Evolutionary conservation across 2,797 vertebrate genomes (phyloP), one percentile per base, ranked within the genome.

Genomic region (Hemibagrus guttatus): DNA sequence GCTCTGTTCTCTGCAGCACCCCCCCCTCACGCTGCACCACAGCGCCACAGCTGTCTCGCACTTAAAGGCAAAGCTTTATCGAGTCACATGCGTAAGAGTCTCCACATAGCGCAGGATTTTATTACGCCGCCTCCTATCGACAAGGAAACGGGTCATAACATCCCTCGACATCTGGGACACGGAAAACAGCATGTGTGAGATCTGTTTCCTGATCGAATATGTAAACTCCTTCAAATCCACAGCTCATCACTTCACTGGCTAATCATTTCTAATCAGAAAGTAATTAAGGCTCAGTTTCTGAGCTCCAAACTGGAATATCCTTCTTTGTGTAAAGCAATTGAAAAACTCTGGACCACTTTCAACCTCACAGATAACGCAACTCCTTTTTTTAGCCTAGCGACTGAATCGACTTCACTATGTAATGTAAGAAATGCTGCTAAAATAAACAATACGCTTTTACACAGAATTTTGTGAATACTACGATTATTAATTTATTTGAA

Each of bases 31-130:
- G 52, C 81, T 85, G 49, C 86, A 88, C 83, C 78, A 71, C 88
- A 85, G 86, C 87, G 68, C 89, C 89, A 87, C 89, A 89, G 90
- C 90, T 90, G 90, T 81, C 86, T 87, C 79, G 56, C 81, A 69
- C 86, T 86, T 84, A 90, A 86, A 90, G 87, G 89, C 84, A 56
- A 84, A 85, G 59, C 85, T 84, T 52, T 52, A 85, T 66, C 84
- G 9, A 3, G 31, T 85, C 89, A 89, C 85, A 87, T 86, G 81
- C 79, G 28, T 49, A 46, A 80, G 52, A 6, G 26, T 52, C 82
- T 79, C 19, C 46, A 19, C 63, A 64, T 49, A 76, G n/a, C 14
- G 46, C 46, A 26, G 59, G 75, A 35, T 81, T 61, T 39, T 19
- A 69, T 54, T 76, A 31, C 75, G 59, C 8, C 68, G 1, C 13